These are phyloP conservation scores for Nipponia nippon DNA, from an alignment of 2,113 vertebrate genomes.

Conservation along the genomic window DNA sequence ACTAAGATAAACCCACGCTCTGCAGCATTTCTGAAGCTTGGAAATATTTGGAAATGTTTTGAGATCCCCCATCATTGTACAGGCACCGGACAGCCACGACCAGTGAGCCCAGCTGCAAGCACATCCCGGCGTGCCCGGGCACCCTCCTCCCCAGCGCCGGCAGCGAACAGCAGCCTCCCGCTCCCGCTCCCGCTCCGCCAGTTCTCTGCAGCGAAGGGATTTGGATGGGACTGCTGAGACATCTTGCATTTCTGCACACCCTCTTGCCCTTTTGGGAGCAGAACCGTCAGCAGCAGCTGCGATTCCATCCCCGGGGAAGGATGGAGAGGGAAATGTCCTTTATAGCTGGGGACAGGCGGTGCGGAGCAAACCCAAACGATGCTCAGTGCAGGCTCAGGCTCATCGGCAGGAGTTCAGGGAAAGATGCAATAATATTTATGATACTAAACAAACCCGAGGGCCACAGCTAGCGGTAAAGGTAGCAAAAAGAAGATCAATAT, in stretches of 20 bases:
- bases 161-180: not conserved
- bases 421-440: not conserved
- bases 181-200: not conserved
- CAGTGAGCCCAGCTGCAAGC: not conserved
- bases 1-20: not conserved
- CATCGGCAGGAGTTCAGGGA: not conserved
- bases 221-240: not conserved
- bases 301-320: not conserved
- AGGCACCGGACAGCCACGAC: not conserved
- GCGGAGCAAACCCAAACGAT: not conserved
- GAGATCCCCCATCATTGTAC: not conserved
- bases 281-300: not conserved
- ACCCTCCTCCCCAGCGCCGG: not conserved
- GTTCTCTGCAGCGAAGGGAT: not conserved
- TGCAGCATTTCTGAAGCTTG: not conserved
- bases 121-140: not conserved
- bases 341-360: not conserved
- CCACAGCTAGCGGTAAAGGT: not conserved
- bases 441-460: not conserved
- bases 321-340: not conserved
- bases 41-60: not conserved
- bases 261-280: not conserved
- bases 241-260: not conserved
- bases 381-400: not conserved
- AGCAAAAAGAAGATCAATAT: slow-evolving; percentile 21